These are phyloP conservation scores for Dugesia japonica DNA, from an alignment of 2,888 invertebrate species.

Conservation along the genomic window DNA sequence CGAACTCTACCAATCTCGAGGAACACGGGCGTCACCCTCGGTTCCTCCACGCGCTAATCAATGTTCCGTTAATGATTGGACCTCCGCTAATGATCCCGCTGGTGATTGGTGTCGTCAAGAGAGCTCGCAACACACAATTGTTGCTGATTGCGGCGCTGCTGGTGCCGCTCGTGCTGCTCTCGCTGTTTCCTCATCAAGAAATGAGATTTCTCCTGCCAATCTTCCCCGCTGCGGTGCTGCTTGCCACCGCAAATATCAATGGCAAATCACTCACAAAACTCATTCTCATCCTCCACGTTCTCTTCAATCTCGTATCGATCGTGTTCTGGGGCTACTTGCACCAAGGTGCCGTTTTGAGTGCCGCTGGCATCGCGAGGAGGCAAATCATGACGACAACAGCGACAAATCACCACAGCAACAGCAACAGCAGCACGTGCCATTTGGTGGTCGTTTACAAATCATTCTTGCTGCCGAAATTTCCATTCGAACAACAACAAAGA, in stretches of 20 bases:
- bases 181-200: constrained; percentile 31
- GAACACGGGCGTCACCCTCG: constrained; percentile 23
- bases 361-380: not conserved
- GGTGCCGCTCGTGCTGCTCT: constrained; percentile 7
- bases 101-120: no score
- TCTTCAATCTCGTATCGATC: constrained; percentile 25
- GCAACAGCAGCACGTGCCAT: not conserved
- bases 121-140: no score
- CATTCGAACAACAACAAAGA: no score
- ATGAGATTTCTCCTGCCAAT: constrained; percentile 28
- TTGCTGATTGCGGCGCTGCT: not conserved
- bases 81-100: no score
- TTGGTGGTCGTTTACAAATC: not conserved
- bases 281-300: not conserved
- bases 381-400: not conserved
- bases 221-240: not conserved
- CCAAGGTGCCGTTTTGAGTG: constrained; percentile 17
- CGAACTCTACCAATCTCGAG: not conserved
- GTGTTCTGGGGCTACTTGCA: constrained; percentile 33
- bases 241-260: not conserved
- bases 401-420: not conserved
- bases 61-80: constrained; percentile 25
- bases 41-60: constrained; percentile 20
- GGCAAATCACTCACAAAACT: not conserved
- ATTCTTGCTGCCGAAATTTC: not conserved